These are phyloP conservation scores for Brotula barbata DNA, from an alignment of 2,797 vertebrate genomes.

Conservation along the genomic window DNA sequence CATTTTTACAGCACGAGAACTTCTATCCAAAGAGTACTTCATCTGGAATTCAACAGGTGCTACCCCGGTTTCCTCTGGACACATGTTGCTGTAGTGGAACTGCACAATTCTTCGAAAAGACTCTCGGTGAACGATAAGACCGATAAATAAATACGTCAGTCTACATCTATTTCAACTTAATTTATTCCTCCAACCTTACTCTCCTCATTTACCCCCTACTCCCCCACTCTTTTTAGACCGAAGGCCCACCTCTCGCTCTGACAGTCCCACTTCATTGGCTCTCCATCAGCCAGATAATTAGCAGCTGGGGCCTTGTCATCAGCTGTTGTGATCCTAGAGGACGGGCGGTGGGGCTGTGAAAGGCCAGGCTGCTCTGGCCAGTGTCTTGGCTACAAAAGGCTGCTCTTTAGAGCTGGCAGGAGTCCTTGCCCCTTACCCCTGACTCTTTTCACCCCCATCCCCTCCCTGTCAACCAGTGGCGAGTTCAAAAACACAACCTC, in stretches of 20 bases:
- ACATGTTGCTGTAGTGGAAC: conserved; percentile 68
- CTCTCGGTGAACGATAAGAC: background rate
- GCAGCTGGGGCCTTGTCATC: conserved; percentile 77
- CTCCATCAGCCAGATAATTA: conserved; percentile 81
- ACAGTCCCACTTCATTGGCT: conserved; percentile 77
- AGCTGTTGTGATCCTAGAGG: conserved; percentile 68
- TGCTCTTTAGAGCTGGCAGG: conserved; percentile 72
- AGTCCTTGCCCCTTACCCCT: conserved; percentile 49
- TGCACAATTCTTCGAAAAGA: conserved; percentile 4
- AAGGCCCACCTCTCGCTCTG: conserved; percentile 67
- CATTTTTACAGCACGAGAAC: conserved; percentile 83
- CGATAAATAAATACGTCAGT: background rate
- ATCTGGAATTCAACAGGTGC: conserved; percentile 95
- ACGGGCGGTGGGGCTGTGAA: conserved; percentile 61
- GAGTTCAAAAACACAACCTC: conserved; percentile 71
- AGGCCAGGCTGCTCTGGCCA: conserved; percentile 66
- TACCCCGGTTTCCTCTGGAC: conserved; percentile 82
- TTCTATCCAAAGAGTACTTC: conserved; percentile 91
- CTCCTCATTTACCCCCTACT: conserved; percentile 52
- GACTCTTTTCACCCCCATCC: conserved; percentile 56
- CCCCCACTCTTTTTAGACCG: conserved; percentile 48
- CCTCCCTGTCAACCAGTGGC: conserved; percentile 70
- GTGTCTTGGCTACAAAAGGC: conserved; percentile 72
- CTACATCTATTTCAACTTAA: conserved; percentile 34
- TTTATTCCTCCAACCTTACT: conserved; percentile 35